Evolutionary conservation across 2,888 invertebrate genomes (phyloP).

Genomic region (Tanypteryx hageni): DNA sequence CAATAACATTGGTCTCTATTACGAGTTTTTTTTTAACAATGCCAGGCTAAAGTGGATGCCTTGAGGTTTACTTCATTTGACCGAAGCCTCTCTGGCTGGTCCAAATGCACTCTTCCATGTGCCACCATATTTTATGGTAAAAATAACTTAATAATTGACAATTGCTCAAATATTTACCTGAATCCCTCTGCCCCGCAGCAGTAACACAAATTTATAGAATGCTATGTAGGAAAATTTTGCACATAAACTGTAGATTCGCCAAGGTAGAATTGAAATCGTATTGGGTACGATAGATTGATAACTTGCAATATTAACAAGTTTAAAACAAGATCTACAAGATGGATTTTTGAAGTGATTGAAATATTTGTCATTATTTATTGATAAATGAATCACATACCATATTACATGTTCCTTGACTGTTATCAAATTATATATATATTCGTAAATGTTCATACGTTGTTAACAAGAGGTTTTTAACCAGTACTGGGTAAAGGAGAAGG

Average conservation of each 20-base stretch:
- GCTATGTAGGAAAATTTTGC: constrained; percentile 59
- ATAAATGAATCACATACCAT: constrained; percentile 63
- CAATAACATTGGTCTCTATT: constrained; percentile 21
- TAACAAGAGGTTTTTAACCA: constrained; percentile 56
- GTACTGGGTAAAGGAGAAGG: constrained; percentile 48
- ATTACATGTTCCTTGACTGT: constrained; percentile 64
- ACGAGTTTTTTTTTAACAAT: background rate
- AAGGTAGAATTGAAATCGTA: constrained; percentile 21
- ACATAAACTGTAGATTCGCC: constrained; percentile 34
- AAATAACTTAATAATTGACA: constrained; percentile 59
- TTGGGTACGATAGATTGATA: background rate
- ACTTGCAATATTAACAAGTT: constrained; percentile 9
- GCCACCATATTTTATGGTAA: constrained; percentile 31
- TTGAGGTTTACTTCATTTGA: background rate
- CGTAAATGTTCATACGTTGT: constrained; percentile 61
- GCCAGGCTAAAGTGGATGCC: background rate
- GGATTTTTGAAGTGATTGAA: constrained; percentile 50
- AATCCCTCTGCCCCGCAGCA: constrained; percentile 57
- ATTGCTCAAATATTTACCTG: constrained; percentile 61
- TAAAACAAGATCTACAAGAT: constrained; percentile 1
- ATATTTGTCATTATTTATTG: constrained; percentile 50
- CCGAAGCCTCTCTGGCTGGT: background rate
- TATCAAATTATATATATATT: constrained; percentile 63
- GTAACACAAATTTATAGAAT: constrained; percentile 49
- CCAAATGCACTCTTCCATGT: background rate